Percentiles rank a stretch among this genome's conserved stretches.
Evolutionary conservation across 2,888 invertebrate species (phyloP).

Genomic region (Notodonta ziczac): DNA sequence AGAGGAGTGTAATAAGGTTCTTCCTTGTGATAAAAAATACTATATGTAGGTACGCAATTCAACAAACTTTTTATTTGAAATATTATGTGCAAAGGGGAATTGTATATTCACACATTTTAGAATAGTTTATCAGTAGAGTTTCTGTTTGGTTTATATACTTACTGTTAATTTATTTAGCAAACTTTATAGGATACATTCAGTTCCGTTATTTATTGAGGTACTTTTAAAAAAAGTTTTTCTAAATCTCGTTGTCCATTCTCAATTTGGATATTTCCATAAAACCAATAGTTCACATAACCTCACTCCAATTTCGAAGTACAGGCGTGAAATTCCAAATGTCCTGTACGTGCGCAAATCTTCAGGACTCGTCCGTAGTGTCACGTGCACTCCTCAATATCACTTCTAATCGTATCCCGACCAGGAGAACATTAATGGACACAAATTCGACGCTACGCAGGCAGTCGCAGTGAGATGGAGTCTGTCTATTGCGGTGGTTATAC

Average conservation of each 20-base stretch:
- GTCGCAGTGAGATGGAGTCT: neutral
- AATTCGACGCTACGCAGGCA: conserved; percentile 8
- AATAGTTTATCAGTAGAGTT: too few species aligned
- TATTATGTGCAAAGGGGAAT: too few species aligned
- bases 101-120: too few species aligned
- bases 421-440: conserved; percentile 15
- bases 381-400: conserved; percentile 14
- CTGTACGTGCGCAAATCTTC: conserved; percentile 4
- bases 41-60: too few species aligned
- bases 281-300: neutral
- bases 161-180: too few species aligned
- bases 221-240: too few species aligned
- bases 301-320: neutral
- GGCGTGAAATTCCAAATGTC: neutral
- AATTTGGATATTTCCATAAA: neutral
- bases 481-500: neutral
- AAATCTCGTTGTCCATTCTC: neutral
- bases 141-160: too few species aligned
- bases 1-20: too few species aligned
- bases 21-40: too few species aligned
- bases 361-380: neutral
- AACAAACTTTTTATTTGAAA: too few species aligned
- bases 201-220: too few species aligned
- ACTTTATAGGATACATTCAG: too few species aligned
- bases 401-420: conserved; percentile 13